Evolutionary conservation across 1,140 invertebrate genomes (phyloP).

Genomic region (Paracyclopina nana): DNA sequence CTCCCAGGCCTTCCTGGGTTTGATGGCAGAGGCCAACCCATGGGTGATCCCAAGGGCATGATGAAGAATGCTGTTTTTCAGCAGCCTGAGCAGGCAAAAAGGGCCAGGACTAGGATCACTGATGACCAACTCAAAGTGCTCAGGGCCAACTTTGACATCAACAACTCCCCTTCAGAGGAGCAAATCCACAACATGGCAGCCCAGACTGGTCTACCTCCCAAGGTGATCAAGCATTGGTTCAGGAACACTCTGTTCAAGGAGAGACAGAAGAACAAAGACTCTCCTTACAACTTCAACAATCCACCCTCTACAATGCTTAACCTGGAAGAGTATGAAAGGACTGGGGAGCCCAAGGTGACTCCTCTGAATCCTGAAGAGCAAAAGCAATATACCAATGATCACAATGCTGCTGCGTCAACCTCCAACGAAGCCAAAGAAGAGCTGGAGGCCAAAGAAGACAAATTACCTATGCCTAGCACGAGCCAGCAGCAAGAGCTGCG

Average conservation of each 20-base stretch:
- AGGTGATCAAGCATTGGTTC: constrained; percentile 99
- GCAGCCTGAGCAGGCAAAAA: constrained; percentile 49
- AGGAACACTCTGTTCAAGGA: constrained; percentile 98
- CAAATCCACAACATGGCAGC: constrained; percentile 88
- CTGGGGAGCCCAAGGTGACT: constrained; percentile 82
- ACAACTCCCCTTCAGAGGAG: constrained; percentile 91
- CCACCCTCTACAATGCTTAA: constrained; percentile 87
- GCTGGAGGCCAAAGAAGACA: too few relatives aligned
- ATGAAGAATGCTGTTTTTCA: too few relatives aligned
- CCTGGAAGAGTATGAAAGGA: constrained; percentile 96
- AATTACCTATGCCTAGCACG: too few relatives aligned
- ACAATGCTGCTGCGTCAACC: too few relatives aligned
- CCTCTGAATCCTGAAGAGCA: constrained; percentile 15
- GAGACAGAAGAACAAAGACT: constrained; percentile 92
- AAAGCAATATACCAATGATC: constrained; percentile 2
- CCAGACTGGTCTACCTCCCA: constrained; percentile 82
- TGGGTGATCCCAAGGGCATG: too few relatives aligned
- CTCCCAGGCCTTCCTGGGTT: too few relatives aligned
- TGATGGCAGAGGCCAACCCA: too few relatives aligned
- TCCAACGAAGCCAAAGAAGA: too few relatives aligned
- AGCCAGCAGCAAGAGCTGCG: too few relatives aligned
- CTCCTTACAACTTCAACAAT: constrained; percentile 97
- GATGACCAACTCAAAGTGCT: constrained; percentile 91
- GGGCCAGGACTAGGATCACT: constrained; percentile 83
- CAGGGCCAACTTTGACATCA: constrained; percentile 88